phyloP scores from a whole-genome alignment of 1,140 invertebrate species.

The Leguminivora glycinivorella region DNA sequence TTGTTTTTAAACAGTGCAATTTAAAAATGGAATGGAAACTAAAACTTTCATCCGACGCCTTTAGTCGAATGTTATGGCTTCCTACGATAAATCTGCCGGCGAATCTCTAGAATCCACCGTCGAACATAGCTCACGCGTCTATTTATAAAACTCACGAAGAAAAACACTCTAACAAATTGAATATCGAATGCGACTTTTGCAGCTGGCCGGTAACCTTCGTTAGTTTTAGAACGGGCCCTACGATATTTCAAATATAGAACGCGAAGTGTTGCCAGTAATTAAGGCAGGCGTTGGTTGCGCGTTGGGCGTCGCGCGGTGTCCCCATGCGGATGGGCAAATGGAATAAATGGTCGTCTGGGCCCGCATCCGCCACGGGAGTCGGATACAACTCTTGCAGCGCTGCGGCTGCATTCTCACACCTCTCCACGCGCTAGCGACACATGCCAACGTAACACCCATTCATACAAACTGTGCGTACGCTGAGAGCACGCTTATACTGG shows the following conservation, averaged over 20 bases:
- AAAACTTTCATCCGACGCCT: slow-evolving; percentile 69
- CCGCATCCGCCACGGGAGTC: slow-evolving; percentile 75
- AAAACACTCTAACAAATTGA: slow-evolving; percentile 58
- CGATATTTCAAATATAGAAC: slow-evolving; percentile 54
- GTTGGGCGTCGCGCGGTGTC: slow-evolving; percentile 48
- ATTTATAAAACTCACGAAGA: slow-evolving; percentile 59
- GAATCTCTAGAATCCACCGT: slow-evolving; percentile 57
- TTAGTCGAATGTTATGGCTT: slow-evolving; percentile 60
- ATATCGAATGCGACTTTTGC: slow-evolving; percentile 48
- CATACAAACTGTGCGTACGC: background rate
- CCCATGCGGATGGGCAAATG: slow-evolving; percentile 77
- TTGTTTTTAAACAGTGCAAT: slow-evolving; percentile 57
- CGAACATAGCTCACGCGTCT: slow-evolving; percentile 57
- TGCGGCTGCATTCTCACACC: slow-evolving; percentile 14
- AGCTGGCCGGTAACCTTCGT: slow-evolving; percentile 43
- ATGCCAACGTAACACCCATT: background rate
- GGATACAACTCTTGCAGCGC: slow-evolving; percentile 74
- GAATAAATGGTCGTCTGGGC: slow-evolving; percentile 77
- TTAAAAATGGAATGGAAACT: slow-evolving; percentile 62
- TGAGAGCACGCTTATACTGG: background rate
- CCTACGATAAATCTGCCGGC: slow-evolving; percentile 64
- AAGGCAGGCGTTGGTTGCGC: slow-evolving; percentile 49
- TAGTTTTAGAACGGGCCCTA: slow-evolving; percentile 56
- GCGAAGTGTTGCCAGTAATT: slow-evolving; percentile 58
- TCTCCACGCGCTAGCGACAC: background rate